A percentile compares a stretch with the other conserved stretches of the same genome.
Conservation (phyloP, 2,113 vertebrate species). For the Hystrix cristata region DNA sequence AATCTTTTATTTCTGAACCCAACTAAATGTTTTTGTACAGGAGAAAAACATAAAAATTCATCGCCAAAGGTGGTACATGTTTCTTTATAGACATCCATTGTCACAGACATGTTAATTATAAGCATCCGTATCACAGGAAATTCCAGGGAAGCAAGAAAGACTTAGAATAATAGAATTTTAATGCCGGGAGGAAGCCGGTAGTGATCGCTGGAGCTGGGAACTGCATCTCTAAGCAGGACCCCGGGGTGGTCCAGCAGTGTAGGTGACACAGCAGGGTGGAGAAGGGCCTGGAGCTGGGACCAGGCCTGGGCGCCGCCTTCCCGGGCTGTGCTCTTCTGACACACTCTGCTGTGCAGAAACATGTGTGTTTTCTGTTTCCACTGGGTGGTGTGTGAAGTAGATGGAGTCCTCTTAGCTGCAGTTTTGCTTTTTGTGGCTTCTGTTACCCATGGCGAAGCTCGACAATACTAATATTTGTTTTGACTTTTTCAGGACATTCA, state of each 20-base stretch:
- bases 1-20: background rate
- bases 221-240: background rate
- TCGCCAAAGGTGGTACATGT: background rate
- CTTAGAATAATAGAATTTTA: background rate
- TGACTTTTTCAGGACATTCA: background rate
- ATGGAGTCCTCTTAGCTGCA: background rate
- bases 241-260: rapidly evolving
- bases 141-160: background rate
- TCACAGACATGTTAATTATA: background rate
- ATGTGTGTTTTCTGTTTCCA: background rate
- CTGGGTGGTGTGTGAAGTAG: background rate
- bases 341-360: background rate
- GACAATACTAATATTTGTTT: too few species aligned
- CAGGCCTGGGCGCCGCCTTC: background rate
- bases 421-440: background rate
- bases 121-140: background rate
- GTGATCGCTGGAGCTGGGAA: background rate
- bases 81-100: background rate
- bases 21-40: background rate
- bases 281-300: too few species aligned
- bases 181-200: background rate
- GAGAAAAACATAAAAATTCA: background rate
- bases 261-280: too few species aligned
- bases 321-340: rapidly evolving
- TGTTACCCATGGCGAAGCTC: background rate